Conservation (phyloP, 2,113 vertebrate genomes). For the Martes martes region DNA sequence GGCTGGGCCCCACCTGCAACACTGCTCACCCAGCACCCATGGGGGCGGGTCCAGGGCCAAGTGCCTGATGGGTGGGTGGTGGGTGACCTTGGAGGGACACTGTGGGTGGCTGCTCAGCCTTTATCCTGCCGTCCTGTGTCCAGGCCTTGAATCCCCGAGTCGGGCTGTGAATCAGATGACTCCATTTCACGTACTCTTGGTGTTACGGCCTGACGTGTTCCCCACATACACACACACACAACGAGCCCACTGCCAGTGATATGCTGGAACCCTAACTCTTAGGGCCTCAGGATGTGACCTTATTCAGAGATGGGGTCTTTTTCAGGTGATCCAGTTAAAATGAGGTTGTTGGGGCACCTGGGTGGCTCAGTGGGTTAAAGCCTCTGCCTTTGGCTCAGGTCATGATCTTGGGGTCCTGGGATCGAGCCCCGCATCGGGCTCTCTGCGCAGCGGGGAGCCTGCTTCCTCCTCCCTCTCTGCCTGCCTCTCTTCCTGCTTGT, state of each 20-base stretch:
- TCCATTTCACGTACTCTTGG: neutral
- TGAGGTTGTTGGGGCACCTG: neutral
- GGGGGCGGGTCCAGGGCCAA: neutral
- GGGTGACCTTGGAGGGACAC: too few species aligned
- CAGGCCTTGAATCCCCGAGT: neutral
- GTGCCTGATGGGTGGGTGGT: neutral
- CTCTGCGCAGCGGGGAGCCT: too few species aligned
- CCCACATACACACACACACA: too few species aligned
- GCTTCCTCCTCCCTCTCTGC: too few species aligned
- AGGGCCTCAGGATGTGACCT: neutral
- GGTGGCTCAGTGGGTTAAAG: too few species aligned
- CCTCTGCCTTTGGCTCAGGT: too few species aligned
- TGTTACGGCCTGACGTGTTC: too few species aligned
- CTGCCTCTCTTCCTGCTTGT: too few species aligned
- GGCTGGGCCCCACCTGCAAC: neutral
- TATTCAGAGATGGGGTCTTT: neutral
- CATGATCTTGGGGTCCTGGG: too few species aligned
- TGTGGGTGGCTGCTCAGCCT: neutral
- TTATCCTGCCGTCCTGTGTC: neutral
- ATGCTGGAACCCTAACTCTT: neutral
- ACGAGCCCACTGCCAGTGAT: neutral
- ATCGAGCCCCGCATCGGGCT: too few species aligned
- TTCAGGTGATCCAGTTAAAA: neutral
- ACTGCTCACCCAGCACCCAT: accelerated
- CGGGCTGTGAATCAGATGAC: neutral